Evolutionary conservation across 1,140 invertebrate genomes (phyloP).

Genomic region (Brachionus plicatilis): DNA sequence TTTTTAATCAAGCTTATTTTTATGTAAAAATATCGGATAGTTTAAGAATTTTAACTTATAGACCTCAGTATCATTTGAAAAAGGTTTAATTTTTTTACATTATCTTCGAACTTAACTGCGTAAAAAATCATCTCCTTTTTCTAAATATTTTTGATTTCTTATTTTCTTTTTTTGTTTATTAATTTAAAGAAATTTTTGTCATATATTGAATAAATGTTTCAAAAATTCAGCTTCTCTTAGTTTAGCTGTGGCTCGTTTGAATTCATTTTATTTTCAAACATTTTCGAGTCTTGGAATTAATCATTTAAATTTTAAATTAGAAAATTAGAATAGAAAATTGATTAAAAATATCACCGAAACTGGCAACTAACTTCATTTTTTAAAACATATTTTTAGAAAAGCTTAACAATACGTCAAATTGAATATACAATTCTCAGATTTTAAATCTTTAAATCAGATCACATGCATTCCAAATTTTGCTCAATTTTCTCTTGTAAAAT

Average conservation of each 20-base stretch:
- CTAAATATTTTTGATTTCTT: not conserved
- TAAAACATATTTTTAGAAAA: no score
- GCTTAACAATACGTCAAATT: no score
- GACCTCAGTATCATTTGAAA: not conserved
- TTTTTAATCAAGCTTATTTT: conserved; percentile 23
- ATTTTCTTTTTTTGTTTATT: conserved; percentile 34
- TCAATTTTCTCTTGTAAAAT: no score
- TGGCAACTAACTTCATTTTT: no score
- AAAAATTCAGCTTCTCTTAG: not conserved
- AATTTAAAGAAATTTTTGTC: conserved; percentile 35
- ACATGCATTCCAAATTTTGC: no score
- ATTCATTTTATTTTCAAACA: not conserved
- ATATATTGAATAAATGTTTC: conserved; percentile 21
- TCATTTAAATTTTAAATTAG: no score
- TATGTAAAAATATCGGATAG: conserved; percentile 12
- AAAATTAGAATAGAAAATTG: no score
- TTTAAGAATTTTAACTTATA: conserved; percentile 29
- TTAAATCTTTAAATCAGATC: no score
- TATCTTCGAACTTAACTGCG: not conserved
- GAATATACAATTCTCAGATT: no score
- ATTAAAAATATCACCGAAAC: no score
- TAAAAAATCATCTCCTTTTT: not conserved
- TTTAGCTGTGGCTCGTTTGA: not conserved
- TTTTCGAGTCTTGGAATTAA: not conserved
- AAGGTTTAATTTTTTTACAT: not conserved